Conservation (phyloP, 2,113 vertebrate species). For the Sorex fumeus region DNA sequence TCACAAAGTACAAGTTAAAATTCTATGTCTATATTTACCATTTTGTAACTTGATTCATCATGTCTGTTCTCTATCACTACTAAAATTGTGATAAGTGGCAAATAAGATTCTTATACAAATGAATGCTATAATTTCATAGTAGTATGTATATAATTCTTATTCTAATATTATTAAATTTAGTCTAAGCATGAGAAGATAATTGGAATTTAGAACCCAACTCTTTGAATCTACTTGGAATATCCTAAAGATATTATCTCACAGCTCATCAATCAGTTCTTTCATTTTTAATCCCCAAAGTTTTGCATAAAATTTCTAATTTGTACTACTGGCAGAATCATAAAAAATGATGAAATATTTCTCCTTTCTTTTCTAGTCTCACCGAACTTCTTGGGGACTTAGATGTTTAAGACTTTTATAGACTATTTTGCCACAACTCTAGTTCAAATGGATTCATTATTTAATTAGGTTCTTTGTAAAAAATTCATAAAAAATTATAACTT, state of each 20-base stretch:
- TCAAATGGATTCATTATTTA: too few relatives aligned
- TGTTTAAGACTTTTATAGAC: not conserved
- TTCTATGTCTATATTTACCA: conserved; percentile 45
- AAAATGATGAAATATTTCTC: not conserved
- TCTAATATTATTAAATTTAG: conserved; percentile 35
- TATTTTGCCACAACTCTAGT: not conserved
- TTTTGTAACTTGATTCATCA: conserved; percentile 4
- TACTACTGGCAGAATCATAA: not conserved
- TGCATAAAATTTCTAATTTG: conserved; percentile 34
- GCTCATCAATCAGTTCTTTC: not conserved
- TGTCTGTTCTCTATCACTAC: conserved; percentile 19
- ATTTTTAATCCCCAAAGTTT: conserved; percentile 32
- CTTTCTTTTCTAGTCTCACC: conserved; percentile 17
- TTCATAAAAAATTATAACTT: not conserved
- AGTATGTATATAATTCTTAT: conserved; percentile 8
- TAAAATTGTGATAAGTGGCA: conserved; percentile 38
- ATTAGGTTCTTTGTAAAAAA: too few relatives aligned
- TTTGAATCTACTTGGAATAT: not conserved
- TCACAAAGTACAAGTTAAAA: conserved; percentile 11
- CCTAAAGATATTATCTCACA: not conserved
- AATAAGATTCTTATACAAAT: conserved; percentile 33
- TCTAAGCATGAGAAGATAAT: not conserved
- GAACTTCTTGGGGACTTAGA: not conserved
- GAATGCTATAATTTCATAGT: conserved; percentile 10
- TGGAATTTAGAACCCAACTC: conserved; percentile 14